Conservation (phyloP, 2,113 vertebrate genomes). For the Ibidorhyncha struthersii region DNA sequence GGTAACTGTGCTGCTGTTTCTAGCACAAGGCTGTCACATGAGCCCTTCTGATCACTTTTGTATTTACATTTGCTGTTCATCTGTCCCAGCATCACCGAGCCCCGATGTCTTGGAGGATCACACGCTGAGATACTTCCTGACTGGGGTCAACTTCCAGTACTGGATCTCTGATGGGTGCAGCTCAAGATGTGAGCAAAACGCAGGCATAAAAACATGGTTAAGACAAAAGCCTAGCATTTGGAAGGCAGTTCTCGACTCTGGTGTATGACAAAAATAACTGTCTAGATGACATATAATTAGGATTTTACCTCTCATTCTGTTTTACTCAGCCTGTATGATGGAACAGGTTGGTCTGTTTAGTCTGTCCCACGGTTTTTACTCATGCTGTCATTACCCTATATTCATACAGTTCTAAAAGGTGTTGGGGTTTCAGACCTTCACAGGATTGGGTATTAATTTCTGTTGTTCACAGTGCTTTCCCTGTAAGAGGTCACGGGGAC, state of each 20-base stretch:
- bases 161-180: neutral
- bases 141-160: neutral
- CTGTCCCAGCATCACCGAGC: neutral
- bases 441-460: neutral
- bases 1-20: neutral
- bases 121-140: constrained; percentile 17
- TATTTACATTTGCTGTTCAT: constrained; percentile 42
- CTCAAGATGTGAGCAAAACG: neutral
- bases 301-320: neutral
- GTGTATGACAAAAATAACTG: neutral
- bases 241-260: neutral
- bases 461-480: neutral
- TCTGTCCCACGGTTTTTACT: neutral
- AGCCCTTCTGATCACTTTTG: neutral
- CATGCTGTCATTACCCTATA: neutral
- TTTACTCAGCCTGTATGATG: neutral
- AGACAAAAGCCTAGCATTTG: neutral
- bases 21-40: neutral
- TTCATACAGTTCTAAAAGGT: neutral
- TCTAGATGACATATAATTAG: neutral
- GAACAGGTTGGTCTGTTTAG: neutral
- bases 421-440: neutral
- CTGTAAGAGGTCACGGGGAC: neutral
- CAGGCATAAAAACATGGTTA: neutral
- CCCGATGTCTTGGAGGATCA: neutral